phyloP scores from a whole-genome alignment of 2,888 invertebrate genomes.

The Eupithecia pulchellata region DNA sequence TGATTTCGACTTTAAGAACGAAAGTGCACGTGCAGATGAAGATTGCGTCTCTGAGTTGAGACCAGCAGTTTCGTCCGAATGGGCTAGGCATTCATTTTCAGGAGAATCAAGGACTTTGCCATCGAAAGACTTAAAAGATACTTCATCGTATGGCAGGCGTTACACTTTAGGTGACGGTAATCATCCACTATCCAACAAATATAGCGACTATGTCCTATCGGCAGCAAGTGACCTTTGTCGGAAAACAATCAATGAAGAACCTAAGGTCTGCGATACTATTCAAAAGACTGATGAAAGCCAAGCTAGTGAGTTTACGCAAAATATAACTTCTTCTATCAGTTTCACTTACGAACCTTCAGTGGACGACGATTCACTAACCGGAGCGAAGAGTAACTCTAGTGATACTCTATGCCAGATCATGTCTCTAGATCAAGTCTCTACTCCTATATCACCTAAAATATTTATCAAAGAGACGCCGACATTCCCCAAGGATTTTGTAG shows the following conservation, averaged over 20 bases:
- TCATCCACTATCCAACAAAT: slow-evolving; percentile 73
- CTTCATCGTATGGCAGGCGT: slow-evolving; percentile 64
- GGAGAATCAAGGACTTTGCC: slow-evolving; percentile 70
- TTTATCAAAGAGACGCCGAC: slow-evolving; percentile 73
- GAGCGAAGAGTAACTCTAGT: slow-evolving; percentile 81
- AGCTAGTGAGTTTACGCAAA: slow-evolving; percentile 80
- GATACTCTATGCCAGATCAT: slow-evolving; percentile 84
- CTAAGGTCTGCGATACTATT: slow-evolving; percentile 73
- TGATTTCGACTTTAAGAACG: slow-evolving; percentile 59
- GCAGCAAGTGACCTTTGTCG: slow-evolving; percentile 77
- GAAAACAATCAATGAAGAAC: slow-evolving; percentile 71
- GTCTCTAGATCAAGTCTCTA: slow-evolving; percentile 82
- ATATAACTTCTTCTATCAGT: slow-evolving; percentile 82
- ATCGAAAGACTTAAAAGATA: slow-evolving; percentile 69
- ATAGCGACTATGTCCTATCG: slow-evolving; percentile 74
- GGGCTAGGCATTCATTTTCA: slow-evolving; percentile 73
- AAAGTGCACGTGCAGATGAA: slow-evolving; percentile 54
- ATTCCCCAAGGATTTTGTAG: slow-evolving; percentile 69
- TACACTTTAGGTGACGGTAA: slow-evolving; percentile 71
- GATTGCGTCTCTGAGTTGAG: slow-evolving; percentile 56
- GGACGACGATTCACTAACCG: slow-evolving; percentile 79
- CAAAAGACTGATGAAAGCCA: slow-evolving; percentile 81
- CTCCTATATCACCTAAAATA: slow-evolving; percentile 84
- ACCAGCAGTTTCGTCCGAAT: slow-evolving; percentile 57
- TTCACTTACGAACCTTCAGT: slow-evolving; percentile 81